Base-by-base conservation (phyloP, 2,797 vertebrate species). In the Chloroceryle inda region DNA sequence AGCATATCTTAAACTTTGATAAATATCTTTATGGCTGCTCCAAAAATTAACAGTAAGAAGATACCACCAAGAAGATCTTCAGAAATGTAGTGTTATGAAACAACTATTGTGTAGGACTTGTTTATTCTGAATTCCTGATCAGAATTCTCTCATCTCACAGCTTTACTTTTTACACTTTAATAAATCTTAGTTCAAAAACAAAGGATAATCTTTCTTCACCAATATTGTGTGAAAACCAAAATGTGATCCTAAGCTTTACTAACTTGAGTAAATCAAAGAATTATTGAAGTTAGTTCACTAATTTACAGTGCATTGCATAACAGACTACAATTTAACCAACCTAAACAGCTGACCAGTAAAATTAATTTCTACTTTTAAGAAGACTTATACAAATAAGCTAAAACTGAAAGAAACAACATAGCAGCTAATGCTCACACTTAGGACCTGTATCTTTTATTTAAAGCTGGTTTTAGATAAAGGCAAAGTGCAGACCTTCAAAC, bases 31-130 rank as follows among this genome's bases (percentile, higher is more conserved):
- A 44, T 20, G 24, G n/a, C 75, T 91, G 55, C 73, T 81, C 47
- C 35, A 92, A 85, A 81, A 81, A 61, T 31, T 35, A 84, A 88
- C 88, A 75, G 19, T 19, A 71, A 85, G 58, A 78, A 83, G 61
- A 52, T 33, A 63, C 18, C 33, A 87, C 19, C 61, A 77, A 73
- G 47, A 82, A 10, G 23, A 71, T 40, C 38, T 76, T 74, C 20
- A 81, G 26, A 71, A 87, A 73, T 53, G 63, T 84, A 91, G 74
- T 87, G 77, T 77, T 89, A 49, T 31, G 37, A 94, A 94, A 67
- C 18, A 94, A 75, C 27, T 61, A 37, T 72, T 21, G 21, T 31
- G 80, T 81, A 62, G 82, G 45, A 80, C n/a, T 66, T 61, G 16
- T 64, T 91, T 75, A 66, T 78, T 93, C 69, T 69, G 38, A 95